Percentiles rank a stretch among this genome's conserved stretches.
Conservation (phyloP, 2,888 invertebrate species). For the Calliphora vomitoria region DNA sequence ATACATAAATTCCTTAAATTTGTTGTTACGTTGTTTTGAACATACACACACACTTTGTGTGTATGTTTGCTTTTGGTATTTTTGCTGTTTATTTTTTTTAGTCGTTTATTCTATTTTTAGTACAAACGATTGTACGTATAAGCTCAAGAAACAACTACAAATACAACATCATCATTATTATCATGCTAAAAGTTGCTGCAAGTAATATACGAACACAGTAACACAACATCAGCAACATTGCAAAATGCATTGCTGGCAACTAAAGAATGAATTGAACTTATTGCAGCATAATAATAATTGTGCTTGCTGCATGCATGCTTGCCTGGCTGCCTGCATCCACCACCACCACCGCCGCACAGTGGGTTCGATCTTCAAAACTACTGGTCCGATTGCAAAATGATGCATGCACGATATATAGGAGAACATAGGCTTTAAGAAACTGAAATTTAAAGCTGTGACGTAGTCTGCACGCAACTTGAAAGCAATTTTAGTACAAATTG, state of each 20-base stretch:
- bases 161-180: slow-evolving; percentile 28
- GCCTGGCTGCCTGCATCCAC: slow-evolving; percentile 25
- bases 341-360: not conserved
- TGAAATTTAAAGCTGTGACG: too few relatives aligned
- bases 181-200: slow-evolving; percentile 39
- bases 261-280: slow-evolving; percentile 61
- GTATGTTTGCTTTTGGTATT: slow-evolving; percentile 24
- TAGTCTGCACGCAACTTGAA: too few relatives aligned
- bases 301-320: slow-evolving; percentile 46
- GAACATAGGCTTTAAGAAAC: too few relatives aligned
- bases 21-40: not conserved
- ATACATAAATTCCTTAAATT: slow-evolving; percentile 41
- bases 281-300: slow-evolving; percentile 61
- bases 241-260: slow-evolving; percentile 45
- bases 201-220: slow-evolving; percentile 22
- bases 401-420: too few relatives aligned
- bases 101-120: slow-evolving; percentile 68
- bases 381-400: too few relatives aligned
- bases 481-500: too few relatives aligned
- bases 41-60: not conserved
- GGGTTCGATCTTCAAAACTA: too few relatives aligned
- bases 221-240: slow-evolving; percentile 11
- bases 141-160: not conserved
- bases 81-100: slow-evolving; percentile 42
- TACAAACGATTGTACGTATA: slow-evolving; percentile 29